Evolutionary conservation across 2,113 vertebrate genomes (phyloP).

Genomic region (Cololabis saira): DNA sequence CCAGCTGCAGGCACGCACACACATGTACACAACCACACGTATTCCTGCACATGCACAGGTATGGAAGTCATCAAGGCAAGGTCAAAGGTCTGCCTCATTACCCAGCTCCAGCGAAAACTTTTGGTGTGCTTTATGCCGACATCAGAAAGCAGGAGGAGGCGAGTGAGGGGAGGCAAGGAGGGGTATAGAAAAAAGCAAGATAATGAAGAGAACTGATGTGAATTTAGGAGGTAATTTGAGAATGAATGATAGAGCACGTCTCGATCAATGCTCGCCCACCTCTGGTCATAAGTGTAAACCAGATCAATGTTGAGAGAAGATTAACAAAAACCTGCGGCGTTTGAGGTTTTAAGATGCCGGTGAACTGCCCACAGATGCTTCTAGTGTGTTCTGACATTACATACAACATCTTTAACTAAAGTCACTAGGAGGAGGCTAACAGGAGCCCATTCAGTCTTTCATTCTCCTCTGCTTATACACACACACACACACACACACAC

Average conservation of each 20-base stretch:
- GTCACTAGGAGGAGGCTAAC: conserved; percentile 84
- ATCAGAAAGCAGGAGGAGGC: conserved; percentile 70
- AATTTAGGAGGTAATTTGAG: conserved; percentile 32
- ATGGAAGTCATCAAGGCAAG: conserved; percentile 96
- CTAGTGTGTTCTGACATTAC: conserved; percentile 94
- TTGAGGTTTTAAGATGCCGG: conserved; percentile 59
- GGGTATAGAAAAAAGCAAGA: conserved; percentile 27
- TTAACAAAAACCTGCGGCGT: conserved; percentile 61
- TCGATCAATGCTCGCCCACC: background rate
- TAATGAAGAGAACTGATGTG: conserved; percentile 34
- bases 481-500: background rate
- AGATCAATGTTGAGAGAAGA: conserved; percentile 86
- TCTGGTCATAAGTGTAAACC: conserved; percentile 83
- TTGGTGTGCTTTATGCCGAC: conserved; percentile 92
- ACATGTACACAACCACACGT: conserved; percentile 85
- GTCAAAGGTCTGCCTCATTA: conserved; percentile 99
- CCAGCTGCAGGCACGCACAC: conserved; percentile 90
- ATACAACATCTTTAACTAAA: conserved; percentile 90
- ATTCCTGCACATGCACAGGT: conserved; percentile 92
- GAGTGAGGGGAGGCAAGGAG: conserved; percentile 4
- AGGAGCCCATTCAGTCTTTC: conserved; percentile 73
- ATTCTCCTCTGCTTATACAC: conserved; percentile 4
- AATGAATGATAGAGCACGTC: conserved; percentile 5
- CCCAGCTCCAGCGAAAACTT: conserved; percentile 97
- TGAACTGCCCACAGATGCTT: conserved; percentile 78